phyloP scores from a whole-genome alignment of 2,113 vertebrate species.

The Saimiri boliviensis region DNA sequence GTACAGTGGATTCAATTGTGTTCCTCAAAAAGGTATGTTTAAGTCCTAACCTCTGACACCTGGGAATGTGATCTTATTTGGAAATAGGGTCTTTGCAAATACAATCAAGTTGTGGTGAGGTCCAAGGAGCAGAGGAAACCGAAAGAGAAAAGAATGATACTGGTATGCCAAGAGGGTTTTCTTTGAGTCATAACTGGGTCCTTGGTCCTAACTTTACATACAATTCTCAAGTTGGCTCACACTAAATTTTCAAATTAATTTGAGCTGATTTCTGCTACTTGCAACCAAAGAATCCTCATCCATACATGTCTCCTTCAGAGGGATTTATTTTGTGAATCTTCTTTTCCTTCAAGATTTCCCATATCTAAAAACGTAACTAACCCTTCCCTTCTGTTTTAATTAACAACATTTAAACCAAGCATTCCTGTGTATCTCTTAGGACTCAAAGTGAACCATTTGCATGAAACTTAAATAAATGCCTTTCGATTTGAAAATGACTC shows the following conservation, averaged over 20 bases:
- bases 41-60: neutral
- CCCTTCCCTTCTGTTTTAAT: neutral
- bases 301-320: neutral
- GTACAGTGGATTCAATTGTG: neutral
- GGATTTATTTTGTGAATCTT: neutral
- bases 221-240: neutral
- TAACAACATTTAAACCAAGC: neutral
- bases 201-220: neutral
- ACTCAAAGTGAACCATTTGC: neutral
- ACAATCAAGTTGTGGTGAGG: neutral
- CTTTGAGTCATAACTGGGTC: neutral
- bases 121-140: neutral
- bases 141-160: neutral
- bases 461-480: neutral
- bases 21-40: neutral
- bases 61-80: neutral
- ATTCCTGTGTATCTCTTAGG: neutral
- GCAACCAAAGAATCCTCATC: neutral
- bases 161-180: neutral
- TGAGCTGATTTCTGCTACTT: neutral
- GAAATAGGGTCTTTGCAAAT: neutral
- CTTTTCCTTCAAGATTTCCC: neutral
- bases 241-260: neutral
- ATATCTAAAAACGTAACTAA: neutral
- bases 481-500: neutral